Conservation (phyloP, 1,140 invertebrate genomes). For the Himalopsyche phryganea region DNA sequence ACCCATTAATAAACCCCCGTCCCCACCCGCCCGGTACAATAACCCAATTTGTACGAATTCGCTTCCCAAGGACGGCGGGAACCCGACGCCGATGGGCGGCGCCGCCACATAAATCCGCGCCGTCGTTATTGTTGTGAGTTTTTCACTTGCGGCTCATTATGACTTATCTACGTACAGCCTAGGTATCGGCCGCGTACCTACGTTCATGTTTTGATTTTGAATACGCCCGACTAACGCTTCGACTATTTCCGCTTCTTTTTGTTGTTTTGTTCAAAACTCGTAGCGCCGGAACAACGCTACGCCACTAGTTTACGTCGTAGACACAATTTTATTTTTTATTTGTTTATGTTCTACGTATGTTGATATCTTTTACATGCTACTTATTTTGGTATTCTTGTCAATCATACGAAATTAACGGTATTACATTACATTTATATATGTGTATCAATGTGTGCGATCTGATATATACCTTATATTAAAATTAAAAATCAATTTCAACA, state of each 20-base stretch:
- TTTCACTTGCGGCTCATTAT: constrained; percentile 23
- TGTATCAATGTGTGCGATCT: too few relatives aligned
- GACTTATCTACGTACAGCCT: constrained; percentile 11
- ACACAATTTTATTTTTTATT: too few relatives aligned
- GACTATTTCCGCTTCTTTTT: background rate
- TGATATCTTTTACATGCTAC: too few relatives aligned
- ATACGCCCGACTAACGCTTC: constrained; percentile 3
- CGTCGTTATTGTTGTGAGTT: constrained; percentile 31
- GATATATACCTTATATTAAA: too few relatives aligned
- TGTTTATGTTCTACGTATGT: too few relatives aligned
- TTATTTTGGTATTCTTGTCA: too few relatives aligned
- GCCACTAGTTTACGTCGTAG: background rate
- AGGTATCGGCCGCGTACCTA: background rate
- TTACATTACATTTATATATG: too few relatives aligned
- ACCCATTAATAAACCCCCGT: constrained; percentile 5
- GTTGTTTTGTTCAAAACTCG: background rate
- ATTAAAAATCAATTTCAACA: too few relatives aligned
- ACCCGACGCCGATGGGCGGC: constrained; percentile 25
- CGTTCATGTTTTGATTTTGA: constrained; percentile 12
- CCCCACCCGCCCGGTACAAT: constrained; percentile 27
- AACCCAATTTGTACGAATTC: constrained; percentile 35
- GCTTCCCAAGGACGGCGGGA: constrained; percentile 31
- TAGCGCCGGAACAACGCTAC: background rate
- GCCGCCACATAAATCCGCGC: constrained; percentile 30
- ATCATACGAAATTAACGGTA: too few relatives aligned